A percentile compares a stretch with the other conserved stretches of the same genome.
These are phyloP conservation scores for Lithobius niger DNA, from an alignment of 1,140 invertebrate species.

Conservation along the genomic window DNA sequence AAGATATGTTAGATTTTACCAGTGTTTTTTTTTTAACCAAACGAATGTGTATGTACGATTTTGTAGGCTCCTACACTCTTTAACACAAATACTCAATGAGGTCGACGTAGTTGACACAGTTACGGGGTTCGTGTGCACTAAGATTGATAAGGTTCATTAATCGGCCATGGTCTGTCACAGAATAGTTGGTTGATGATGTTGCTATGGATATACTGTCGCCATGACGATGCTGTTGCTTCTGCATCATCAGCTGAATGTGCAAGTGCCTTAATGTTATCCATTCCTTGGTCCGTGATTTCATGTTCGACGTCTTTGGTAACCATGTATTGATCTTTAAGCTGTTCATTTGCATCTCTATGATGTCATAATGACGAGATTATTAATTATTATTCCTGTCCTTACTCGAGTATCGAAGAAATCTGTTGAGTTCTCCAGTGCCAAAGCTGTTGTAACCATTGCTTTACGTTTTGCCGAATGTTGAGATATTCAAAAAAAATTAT, in stretches of 20 bases:
- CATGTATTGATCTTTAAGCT: neutral
- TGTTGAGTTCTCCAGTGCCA: neutral
- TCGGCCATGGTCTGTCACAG: neutral
- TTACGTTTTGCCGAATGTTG: neutral
- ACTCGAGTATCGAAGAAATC: too few relatives aligned
- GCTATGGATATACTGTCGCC: neutral
- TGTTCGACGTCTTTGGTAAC: neutral
- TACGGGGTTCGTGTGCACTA: too few relatives aligned
- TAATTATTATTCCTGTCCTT: neutral
- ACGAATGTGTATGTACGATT: neutral
- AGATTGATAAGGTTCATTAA: neutral
- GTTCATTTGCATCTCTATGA: neutral
- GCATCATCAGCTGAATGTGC: neutral
- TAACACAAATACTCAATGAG: neutral
- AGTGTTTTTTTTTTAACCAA: neutral
- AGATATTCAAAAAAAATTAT: neutral
- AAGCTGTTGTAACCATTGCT: neutral
- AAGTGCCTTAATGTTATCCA: conserved; percentile 7
- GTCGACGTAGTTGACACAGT: neutral
- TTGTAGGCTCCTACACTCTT: neutral
- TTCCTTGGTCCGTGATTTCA: neutral
- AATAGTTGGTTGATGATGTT: neutral
- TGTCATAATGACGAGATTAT: neutral
- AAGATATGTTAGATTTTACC: neutral
- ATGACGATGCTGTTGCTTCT: neutral